phyloP scores from a whole-genome alignment of 2,113 vertebrate species.

The Microcebus ravelobensis region DNA sequence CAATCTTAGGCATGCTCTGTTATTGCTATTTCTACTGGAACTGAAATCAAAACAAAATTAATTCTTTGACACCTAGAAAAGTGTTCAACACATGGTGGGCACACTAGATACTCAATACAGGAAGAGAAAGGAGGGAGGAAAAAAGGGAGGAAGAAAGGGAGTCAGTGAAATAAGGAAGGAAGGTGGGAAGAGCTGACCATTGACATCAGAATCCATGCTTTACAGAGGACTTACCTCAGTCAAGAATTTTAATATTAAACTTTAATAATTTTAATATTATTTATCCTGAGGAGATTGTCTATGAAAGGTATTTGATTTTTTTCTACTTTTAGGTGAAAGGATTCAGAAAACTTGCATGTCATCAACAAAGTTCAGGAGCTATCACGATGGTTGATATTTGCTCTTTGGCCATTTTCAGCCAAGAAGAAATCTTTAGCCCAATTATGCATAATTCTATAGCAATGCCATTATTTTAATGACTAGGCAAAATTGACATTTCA shows the following conservation, averaged over 20 bases:
- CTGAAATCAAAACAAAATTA: background rate
- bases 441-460: background rate
- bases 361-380: background rate
- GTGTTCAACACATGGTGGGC: accelerated
- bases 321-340: background rate
- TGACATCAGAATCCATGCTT: background rate
- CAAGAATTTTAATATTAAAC: background rate
- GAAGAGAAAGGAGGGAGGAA: background rate
- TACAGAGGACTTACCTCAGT: background rate
- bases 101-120: background rate
- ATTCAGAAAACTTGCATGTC: background rate
- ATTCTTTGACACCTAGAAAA: background rate
- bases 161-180: background rate
- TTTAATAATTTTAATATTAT: slow-evolving; percentile 21
- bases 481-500: background rate
- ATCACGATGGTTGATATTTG: background rate
- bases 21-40: background rate
- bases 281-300: background rate
- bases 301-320: background rate
- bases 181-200: accelerated
- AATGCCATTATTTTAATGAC: background rate
- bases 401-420: background rate
- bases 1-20: background rate
- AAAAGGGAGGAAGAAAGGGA: accelerated
- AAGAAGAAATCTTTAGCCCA: background rate